phyloP scores from a whole-genome alignment of 2,113 vertebrate species.

The Phaethornis superciliosus region DNA sequence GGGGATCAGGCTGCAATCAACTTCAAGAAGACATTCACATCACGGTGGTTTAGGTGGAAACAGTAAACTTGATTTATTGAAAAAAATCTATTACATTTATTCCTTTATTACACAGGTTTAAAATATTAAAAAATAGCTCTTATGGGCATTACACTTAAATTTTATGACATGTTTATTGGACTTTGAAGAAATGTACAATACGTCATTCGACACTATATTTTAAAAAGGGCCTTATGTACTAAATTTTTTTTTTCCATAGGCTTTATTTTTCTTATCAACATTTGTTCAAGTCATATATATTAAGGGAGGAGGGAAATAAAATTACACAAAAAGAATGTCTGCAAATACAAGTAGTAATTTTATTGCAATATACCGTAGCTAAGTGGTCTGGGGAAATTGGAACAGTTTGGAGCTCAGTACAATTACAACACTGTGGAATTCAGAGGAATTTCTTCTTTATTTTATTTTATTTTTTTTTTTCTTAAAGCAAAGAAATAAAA shows the following conservation, averaged over 20 bases:
- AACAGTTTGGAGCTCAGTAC: conserved; percentile 79
- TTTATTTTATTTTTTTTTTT: not conserved
- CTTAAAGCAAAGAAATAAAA: conserved; percentile 36
- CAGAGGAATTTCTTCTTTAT: not conserved
- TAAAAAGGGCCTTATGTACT: conserved; percentile 43
- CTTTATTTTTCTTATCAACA: conserved; percentile 76
- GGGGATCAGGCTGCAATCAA: not conserved
- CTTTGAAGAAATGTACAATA: conserved; percentile 50
- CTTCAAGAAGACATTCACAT: conserved; percentile 73
- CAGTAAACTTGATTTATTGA: conserved; percentile 95
- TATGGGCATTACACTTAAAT: conserved; percentile 63
- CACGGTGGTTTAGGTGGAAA: conserved; percentile 76
- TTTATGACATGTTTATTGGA: conserved; percentile 37
- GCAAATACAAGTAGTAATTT: conserved; percentile 84
- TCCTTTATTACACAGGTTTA: conserved; percentile 91
- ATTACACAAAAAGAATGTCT: conserved; percentile 75
- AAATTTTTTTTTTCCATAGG: conserved; percentile 58
- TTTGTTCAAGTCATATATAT: conserved; percentile 85
- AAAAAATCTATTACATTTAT: conserved; percentile 87
- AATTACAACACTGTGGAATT: conserved; percentile 71
- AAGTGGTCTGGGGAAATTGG: conserved; percentile 84
- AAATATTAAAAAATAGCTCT: conserved; percentile 81
- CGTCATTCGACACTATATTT: conserved; percentile 44
- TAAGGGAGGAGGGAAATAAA: conserved; percentile 70
- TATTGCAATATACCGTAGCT: conserved; percentile 86